Conservation (phyloP, 2,113 vertebrate genomes). For the Mungos mungo region DNA sequence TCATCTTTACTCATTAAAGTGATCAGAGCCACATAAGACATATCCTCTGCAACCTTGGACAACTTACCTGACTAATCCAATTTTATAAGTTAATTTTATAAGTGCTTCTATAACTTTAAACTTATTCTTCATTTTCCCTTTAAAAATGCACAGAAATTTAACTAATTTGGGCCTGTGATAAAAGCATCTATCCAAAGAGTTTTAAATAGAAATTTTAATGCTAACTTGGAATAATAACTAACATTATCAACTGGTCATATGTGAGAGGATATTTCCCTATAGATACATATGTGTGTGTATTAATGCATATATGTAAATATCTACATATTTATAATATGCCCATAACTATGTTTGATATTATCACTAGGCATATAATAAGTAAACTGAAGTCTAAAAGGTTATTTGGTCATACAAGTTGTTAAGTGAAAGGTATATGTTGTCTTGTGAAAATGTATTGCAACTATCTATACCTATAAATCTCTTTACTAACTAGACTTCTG, state of each 20-base stretch:
- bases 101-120: not conserved
- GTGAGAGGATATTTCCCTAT: not conserved
- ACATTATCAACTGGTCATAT: not conserved
- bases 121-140: not conserved
- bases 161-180: not conserved
- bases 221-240: not conserved
- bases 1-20: not conserved
- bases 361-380: not conserved
- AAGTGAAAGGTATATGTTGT: not conserved
- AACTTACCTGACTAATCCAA: not conserved
- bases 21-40: not conserved
- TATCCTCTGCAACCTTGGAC: not conserved
- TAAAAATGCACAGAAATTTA: not conserved
- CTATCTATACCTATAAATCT: not conserved
- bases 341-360: not conserved
- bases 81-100: not conserved
- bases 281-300: not conserved
- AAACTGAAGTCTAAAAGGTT: not conserved
- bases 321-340: not conserved
- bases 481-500: not conserved
- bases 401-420: not conserved
- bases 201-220: not conserved
- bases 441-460: not conserved
- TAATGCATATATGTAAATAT: not conserved
- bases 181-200: not conserved